Conservation (phyloP, 1,140 invertebrate genomes). For the Dendroctonus ponderosae region DNA sequence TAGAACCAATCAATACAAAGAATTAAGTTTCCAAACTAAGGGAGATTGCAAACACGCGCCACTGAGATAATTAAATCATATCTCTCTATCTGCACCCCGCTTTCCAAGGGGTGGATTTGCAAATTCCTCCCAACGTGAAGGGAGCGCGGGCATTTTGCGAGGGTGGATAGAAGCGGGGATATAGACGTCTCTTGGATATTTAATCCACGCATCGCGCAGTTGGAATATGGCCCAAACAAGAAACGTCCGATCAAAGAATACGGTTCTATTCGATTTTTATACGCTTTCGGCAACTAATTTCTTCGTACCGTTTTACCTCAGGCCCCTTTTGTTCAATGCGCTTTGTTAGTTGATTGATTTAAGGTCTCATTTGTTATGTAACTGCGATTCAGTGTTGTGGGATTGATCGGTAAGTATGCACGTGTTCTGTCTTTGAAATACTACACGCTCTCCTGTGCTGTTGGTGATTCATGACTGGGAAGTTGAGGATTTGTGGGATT, state of each 20-base stretch:
- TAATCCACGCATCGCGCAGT: slow-evolving; percentile 1
- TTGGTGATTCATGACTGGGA: slow-evolving; percentile 6
- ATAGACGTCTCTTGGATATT: neutral
- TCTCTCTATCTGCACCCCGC: slow-evolving; percentile 5
- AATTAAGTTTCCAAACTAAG: too few species aligned
- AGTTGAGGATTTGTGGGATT: neutral
- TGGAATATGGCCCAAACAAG: neutral
- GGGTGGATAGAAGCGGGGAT: slow-evolving; percentile 12
- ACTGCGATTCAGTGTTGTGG: neutral
- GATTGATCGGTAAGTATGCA: slow-evolving; percentile 3
- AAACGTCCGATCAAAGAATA: neutral
- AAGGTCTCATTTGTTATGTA: neutral
- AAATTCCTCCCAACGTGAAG: neutral
- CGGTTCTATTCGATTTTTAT: neutral
- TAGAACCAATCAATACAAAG: too few species aligned
- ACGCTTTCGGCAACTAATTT: neutral
- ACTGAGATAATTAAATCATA: slow-evolving; percentile 13
- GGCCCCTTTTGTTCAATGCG: too few species aligned
- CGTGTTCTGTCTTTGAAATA: slow-evolving; percentile 1
- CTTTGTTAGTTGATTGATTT: too few species aligned
- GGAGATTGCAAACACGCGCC: neutral
- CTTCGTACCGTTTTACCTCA: too few species aligned
- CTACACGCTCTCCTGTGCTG: neutral
- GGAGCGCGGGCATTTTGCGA: slow-evolving; percentile 12
- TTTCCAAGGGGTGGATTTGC: slow-evolving; percentile 3